These are phyloP conservation scores for Epizoanthus rinbou DNA, from an alignment of 92 coral and sea anemone species.

Conservation along the genomic window DNA sequence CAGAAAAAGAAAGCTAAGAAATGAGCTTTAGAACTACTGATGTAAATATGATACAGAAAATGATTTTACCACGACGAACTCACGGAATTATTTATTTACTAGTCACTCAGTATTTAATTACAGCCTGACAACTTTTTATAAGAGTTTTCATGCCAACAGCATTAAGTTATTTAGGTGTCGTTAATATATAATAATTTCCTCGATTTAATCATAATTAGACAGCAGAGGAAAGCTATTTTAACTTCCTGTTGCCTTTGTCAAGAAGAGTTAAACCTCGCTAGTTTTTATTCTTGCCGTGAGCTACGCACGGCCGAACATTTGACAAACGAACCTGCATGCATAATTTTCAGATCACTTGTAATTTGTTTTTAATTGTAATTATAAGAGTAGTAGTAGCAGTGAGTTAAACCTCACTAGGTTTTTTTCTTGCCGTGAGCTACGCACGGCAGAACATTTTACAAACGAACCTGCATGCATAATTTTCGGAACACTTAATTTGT, in stretches of 20 bases:
- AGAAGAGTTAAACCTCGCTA: not conserved
- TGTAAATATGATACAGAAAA: not conserved
- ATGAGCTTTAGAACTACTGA: not conserved
- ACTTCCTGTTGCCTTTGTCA: not conserved
- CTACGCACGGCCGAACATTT: not conserved
- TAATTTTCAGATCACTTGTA: not conserved
- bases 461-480: not conserved
- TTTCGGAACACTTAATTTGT: not conserved
- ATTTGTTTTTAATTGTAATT: not conserved
- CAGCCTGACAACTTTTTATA: not conserved
- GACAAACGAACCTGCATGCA: not conserved
- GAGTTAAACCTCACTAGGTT: too few relatives aligned
- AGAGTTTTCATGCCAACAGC: not conserved
- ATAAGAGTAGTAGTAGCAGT: not conserved
- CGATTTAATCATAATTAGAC: not conserved
- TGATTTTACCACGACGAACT: not conserved
- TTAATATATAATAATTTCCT: not conserved
- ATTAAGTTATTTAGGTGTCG: not conserved
- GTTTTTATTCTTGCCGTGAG: too few relatives aligned
- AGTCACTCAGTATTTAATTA: not conserved
- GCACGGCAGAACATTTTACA: not conserved
- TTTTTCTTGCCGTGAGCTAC: too few relatives aligned
- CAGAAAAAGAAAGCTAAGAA: constrained; percentile 75
- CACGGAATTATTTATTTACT: not conserved
- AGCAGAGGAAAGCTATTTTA: not conserved